These are phyloP conservation scores for Agonum fuliginosum DNA, from an alignment of 2,888 invertebrate species.

Conservation along the genomic window DNA sequence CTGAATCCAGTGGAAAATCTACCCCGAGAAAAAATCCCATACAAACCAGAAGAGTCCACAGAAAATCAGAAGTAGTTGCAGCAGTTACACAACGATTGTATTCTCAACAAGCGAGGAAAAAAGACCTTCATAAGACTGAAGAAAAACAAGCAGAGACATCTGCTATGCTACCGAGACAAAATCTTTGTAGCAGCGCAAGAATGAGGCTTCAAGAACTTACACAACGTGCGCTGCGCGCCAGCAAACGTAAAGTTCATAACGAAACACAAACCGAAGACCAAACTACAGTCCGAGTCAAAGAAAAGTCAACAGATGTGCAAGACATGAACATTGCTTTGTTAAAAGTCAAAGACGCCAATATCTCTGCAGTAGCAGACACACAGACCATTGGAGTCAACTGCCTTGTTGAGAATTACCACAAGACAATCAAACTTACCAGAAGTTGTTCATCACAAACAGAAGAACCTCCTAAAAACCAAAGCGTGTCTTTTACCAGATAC, in stretches of 20 bases:
- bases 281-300: conserved; percentile 75
- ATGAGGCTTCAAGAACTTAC: conserved; percentile 77
- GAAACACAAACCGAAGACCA: conserved; percentile 77
- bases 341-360: conserved; percentile 70
- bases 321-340: conserved; percentile 74
- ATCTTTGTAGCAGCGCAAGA: conserved; percentile 75
- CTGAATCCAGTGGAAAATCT: conserved; percentile 66
- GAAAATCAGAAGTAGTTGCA: conserved; percentile 82
- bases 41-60: conserved; percentile 68
- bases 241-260: conserved; percentile 74
- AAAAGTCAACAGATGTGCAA: conserved; percentile 75
- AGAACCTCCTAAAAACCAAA: conserved; percentile 63
- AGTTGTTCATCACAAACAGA: conserved; percentile 69
- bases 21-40: conserved; percentile 59
- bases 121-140: conserved; percentile 71
- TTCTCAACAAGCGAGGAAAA: conserved; percentile 77
- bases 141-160: conserved; percentile 71
- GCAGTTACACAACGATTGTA: conserved; percentile 82
- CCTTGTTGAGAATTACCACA: conserved; percentile 68
- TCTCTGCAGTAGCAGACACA: conserved; percentile 72
- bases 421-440: conserved; percentile 68
- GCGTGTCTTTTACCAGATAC: conserved; percentile 70
- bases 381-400: conserved; percentile 73
- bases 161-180: conserved; percentile 29
- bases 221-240: conserved; percentile 76